Conservation (phyloP, 2,113 vertebrate genomes). For the Alligator sinensis region DNA sequence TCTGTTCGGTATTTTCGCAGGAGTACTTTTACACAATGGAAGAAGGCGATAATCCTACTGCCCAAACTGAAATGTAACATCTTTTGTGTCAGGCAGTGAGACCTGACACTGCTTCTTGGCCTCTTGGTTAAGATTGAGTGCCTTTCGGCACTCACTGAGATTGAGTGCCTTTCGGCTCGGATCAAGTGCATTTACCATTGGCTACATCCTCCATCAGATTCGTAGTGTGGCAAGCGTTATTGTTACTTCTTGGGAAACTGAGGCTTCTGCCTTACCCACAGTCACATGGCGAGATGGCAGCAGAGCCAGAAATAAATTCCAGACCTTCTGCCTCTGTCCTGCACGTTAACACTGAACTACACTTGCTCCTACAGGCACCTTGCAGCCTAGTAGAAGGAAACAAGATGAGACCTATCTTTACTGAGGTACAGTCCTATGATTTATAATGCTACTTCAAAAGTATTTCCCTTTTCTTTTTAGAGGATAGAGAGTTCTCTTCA, state of each 20-base stretch:
- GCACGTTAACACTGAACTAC: slow-evolving; percentile 14
- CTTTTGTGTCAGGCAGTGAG: neutral
- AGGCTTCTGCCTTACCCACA: neutral
- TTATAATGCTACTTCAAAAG: slow-evolving; percentile 21
- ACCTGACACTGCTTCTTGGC: neutral
- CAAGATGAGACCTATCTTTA: too few relatives aligned
- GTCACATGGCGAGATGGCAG: neutral
- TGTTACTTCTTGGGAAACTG: neutral
- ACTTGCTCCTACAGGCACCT: neutral
- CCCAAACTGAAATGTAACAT: neutral
- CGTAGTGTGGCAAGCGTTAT: neutral
- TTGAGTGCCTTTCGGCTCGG: neutral
- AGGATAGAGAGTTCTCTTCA: slow-evolving; percentile 36
- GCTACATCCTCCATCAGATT: neutral
- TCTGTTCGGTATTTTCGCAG: neutral
- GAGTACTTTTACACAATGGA: neutral
- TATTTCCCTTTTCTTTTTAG: slow-evolving; percentile 15
- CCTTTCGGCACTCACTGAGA: neutral
- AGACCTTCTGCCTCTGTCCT: neutral
- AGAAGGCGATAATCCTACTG: neutral
- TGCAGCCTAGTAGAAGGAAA: neutral
- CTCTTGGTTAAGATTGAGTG: neutral
- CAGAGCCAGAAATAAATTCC: slow-evolving; percentile 11
- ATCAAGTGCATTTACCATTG: neutral
- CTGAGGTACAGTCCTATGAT: neutral